Evolutionary conservation across 2,888 invertebrate species (phyloP), one percentile per base, ranked within the genome.

Genomic region (Diaprepes abbreviatus): DNA sequence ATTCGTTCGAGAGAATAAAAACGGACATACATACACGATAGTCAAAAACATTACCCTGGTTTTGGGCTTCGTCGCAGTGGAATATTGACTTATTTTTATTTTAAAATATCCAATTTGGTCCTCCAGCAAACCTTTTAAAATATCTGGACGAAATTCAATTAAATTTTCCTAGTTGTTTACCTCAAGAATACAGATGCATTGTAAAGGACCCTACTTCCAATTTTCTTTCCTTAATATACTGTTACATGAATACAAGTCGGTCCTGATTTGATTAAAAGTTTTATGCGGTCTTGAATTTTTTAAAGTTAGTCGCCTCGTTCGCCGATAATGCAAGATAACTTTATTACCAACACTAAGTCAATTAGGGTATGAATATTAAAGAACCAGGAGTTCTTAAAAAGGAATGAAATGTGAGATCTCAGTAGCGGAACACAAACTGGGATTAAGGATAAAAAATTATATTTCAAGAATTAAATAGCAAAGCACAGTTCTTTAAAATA

Each of bases 331-430:
- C 82, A 80, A 78, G 78, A 77, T 83, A 82, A 83, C 79, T 75
- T 71, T 74, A 79, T 83, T 83, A 82, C 74, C 76, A 64, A 64
- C 73, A 73, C 78, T 72, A 76, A 82, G 78, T 83, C 81, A 81
- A 82, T 83, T 82, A 82, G 78, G 79, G 77, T 80, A 81, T 81
- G 82, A 82, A 82, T 83, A 82, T 82, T 82, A 81, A 81, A 79
- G 70, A 60, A 54, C 14, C 24, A 35, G 35, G 48, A 79, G 75
- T 75, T 67, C 43, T 2, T 17, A 38, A n/a, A n/a, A 40, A 28
- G 16, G 24, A 28, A 50, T 28, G 48, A 50, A 50, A 50, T 50
- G 48, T 50, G 48, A 50, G 48, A 28, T 14, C 16, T 9, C 48
- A 50, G 28, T 50, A 10, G 28, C 48, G 28, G 12, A 2, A 28